Evolutionary conservation across 2,797 vertebrate genomes (phyloP).

Genomic region (Sylvia borin): DNA sequence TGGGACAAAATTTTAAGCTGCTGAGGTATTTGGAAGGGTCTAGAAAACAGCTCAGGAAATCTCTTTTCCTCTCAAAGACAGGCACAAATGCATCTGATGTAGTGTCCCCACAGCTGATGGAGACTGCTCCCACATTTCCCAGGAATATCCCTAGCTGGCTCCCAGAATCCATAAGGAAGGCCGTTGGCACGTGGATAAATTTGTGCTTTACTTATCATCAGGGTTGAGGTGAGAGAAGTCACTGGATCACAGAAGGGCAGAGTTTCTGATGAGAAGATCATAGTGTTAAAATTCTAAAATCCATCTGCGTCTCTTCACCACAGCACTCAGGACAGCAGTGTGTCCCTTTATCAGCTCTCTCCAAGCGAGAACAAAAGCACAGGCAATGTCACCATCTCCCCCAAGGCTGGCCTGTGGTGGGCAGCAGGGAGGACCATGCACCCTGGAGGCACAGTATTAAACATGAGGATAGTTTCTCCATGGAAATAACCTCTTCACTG

Average conservation of each 20-base stretch:
- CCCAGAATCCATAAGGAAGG: not conserved
- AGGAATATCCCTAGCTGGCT: not conserved
- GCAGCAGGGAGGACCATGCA: not conserved
- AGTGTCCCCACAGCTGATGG: not conserved
- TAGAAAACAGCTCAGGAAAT: not conserved
- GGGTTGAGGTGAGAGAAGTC: no score
- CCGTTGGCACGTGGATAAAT: not conserved
- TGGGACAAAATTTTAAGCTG: not conserved
- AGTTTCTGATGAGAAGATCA: not conserved
- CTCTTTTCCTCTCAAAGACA: not conserved
- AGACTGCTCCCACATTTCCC: not conserved
- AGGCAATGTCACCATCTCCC: not conserved
- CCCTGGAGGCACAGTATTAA: not conserved
- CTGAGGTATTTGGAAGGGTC: not conserved
- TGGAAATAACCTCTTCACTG: not conserved
- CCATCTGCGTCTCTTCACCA: not conserved
- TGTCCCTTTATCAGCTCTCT: not conserved
- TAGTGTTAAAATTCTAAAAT: not conserved
- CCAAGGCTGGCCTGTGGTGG: not conserved
- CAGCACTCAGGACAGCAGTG: not conserved
- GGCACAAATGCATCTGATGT: not conserved
- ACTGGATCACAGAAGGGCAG: no score
- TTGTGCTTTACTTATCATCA: not conserved
- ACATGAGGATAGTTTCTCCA: not conserved
- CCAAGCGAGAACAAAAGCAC: not conserved